These are phyloP conservation scores for Lithosia quadra DNA, from an alignment of 2,888 invertebrate genomes.

Conservation along the genomic window DNA sequence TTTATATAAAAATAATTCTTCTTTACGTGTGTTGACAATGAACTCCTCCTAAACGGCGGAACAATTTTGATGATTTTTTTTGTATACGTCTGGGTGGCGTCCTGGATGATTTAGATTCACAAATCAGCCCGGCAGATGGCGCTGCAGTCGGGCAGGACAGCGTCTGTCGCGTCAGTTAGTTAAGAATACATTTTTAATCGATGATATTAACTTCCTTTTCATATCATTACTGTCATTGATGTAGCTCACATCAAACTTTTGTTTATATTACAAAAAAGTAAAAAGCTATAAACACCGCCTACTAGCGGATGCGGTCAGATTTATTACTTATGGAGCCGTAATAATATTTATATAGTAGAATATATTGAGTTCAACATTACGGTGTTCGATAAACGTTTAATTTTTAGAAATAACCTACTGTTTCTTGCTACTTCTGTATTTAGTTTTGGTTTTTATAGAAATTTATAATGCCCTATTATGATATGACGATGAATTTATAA, in stretches of 20 bases:
- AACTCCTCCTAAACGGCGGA: too few species aligned
- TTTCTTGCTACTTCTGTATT: background rate
- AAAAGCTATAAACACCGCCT: conserved; percentile 40
- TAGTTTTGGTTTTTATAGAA: too few species aligned
- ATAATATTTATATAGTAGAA: conserved; percentile 40
- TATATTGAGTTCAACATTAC: conserved; percentile 40
- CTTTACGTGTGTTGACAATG: too few species aligned
- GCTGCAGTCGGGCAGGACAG: too few species aligned
- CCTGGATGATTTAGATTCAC: too few species aligned
- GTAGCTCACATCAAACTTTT: conserved; percentile 28
- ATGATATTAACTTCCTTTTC: conserved; percentile 33
- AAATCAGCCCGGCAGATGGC: too few species aligned
- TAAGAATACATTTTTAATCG: conserved; percentile 12
- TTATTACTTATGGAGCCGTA: conserved; percentile 52
- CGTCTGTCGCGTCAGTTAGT: background rate
- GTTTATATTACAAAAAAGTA: conserved; percentile 40
- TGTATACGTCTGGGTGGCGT: too few species aligned
- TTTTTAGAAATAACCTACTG: conserved; percentile 10
- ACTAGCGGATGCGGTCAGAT: conserved; percentile 65
- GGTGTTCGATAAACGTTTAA: conserved; percentile 10
- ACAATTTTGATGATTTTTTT: too few species aligned
- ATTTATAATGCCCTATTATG: too few species aligned
- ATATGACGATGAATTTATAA: too few species aligned
- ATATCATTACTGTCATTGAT: conserved; percentile 29
- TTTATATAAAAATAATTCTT: too few species aligned